These are phyloP conservation scores for Miniopterus natalensis DNA, from an alignment of 2,113 vertebrate genomes.

Conservation along the genomic window DNA sequence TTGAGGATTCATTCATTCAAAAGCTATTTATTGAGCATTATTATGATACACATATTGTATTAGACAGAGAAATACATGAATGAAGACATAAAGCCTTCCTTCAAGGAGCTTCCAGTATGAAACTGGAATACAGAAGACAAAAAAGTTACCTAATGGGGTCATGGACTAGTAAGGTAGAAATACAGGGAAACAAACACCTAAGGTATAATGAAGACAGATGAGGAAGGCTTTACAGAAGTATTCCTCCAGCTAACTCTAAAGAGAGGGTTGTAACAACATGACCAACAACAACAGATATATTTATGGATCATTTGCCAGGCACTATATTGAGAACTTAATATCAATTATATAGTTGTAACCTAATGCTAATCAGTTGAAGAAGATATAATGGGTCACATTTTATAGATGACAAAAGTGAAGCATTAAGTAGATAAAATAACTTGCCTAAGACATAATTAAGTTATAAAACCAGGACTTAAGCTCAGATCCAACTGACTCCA, in stretches of 20 bases:
- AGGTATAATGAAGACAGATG: neutral
- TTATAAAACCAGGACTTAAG: neutral
- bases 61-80: neutral
- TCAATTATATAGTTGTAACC: neutral
- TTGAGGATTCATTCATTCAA: conserved; percentile 33
- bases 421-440: neutral
- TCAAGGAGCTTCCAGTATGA: neutral
- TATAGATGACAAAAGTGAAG: neutral
- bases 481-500: neutral
- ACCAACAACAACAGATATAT: neutral
- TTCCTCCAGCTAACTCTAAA: neutral
- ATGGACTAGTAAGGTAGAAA: neutral
- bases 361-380: neutral
- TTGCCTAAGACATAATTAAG: conserved; percentile 1
- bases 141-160: neutral
- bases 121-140: neutral
- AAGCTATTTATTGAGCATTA: conserved; percentile 27
- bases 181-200: neutral
- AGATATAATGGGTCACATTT: neutral
- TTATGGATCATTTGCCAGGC: neutral
- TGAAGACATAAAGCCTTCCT: neutral
- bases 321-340: neutral
- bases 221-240: neutral
- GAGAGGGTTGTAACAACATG: neutral
- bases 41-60: neutral